phyloP scores from a whole-genome alignment of 2,888 invertebrate species.

The Apodemia duryi region DNA sequence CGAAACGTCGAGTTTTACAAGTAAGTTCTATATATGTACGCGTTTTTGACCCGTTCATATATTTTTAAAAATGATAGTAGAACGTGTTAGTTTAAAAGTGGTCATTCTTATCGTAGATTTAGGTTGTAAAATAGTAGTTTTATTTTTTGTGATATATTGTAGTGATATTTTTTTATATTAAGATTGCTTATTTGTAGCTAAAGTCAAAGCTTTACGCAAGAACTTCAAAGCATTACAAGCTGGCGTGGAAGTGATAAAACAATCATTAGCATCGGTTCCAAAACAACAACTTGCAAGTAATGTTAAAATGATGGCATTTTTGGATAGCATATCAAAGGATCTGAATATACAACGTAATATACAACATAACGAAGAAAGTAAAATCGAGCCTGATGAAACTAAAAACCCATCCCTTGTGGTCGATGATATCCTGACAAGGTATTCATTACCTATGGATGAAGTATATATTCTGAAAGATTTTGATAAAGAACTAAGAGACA shows the following conservation, averaged over 20 bases:
- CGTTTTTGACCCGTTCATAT: no score
- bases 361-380: not conserved
- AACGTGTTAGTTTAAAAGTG: no score
- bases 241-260: conserved; percentile 7
- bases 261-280: not conserved
- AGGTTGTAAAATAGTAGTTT: no score
- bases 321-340: conserved; percentile 1
- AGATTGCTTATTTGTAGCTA: conserved; percentile 2
- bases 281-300: conserved; percentile 9
- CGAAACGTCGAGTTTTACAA: no score
- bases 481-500: not conserved
- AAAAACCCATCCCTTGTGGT: not conserved
- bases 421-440: not conserved
- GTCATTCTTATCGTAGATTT: no score
- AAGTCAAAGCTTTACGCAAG: conserved; percentile 2
- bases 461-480: not conserved
- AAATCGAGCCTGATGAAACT: not conserved
- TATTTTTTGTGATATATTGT: no score
- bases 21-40: no score
- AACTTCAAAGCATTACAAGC: conserved; percentile 1
- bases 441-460: not conserved
- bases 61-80: no score
- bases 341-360: not conserved
- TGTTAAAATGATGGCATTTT: conserved; percentile 4
- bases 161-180: no score